Base-by-base conservation (phyloP, 2,888 invertebrate genomes). In the Brachyptera putata region DNA sequence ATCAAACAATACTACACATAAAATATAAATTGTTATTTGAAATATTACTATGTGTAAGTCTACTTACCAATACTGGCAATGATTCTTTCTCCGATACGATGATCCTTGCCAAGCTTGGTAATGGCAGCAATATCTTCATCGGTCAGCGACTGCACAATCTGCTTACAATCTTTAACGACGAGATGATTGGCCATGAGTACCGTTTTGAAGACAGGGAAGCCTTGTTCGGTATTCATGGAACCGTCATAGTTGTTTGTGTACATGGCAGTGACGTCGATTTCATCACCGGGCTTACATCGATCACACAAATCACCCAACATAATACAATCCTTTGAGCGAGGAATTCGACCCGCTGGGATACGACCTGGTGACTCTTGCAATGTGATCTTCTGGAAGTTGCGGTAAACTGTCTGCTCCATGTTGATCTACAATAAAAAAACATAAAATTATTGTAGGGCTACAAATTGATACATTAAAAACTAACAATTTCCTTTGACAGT, bases 221-320 rank as follows among this genome's bases (percentile, higher is more conserved):
- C 91, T 70, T 89, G 86, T 70, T 92, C 91, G 24, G 92, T 92
- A 73, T 99, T 99, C 18, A 99, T 79, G 0, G 97, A 95, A 0
- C 97, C 96, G 72, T 99, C 98, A 71, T 98, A 99, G 73, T 89
- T 97, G 73, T 98, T 97, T 1, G 95, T 95, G 72, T 99, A 99
- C 57, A 97, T 87, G 2, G 97, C 98, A 0, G 93, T 93, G 1
- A 94, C 78, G 69, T 94, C 98, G 22, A 99, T 87, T 76, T 99
- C 99, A 73, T 99, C 99, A 0, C 99, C 99, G 0, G 99, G 99
- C 74, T 98, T 98, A 76, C 96, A 97, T 2, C 90, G 80, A 74
- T 99, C 99, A 68, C 98, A 98, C 7, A 99, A 78, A 78, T 99
- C 99, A 0, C 95, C 89, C 26, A 97, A 73, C 55, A 99, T 77